Conservation (phyloP, 2,888 invertebrate species). For the Cryptops parisi region DNA sequence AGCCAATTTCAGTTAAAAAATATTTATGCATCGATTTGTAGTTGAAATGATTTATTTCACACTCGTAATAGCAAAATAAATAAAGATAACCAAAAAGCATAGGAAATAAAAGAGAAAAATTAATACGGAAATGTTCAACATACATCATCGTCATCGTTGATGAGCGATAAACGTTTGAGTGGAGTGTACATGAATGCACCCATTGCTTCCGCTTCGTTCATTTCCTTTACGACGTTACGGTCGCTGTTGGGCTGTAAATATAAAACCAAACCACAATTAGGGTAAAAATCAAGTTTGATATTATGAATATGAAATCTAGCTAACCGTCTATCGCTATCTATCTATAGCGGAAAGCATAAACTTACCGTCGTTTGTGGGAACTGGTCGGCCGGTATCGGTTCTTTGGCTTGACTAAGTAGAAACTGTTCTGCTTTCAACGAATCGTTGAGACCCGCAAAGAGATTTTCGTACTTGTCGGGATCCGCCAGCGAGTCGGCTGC, state of each 20-base stretch:
- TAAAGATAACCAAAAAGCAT: too few relatives aligned
- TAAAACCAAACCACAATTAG: not conserved
- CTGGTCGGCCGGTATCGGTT: conserved; percentile 42
- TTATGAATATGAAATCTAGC: conserved; percentile 16
- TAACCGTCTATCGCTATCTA: too few relatives aligned
- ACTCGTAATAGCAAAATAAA: too few relatives aligned
- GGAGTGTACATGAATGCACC: conserved; percentile 36
- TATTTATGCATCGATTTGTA: too few relatives aligned
- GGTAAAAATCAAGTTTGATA: too few relatives aligned
- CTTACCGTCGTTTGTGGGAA: conserved; percentile 39
- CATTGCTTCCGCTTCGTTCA: conserved; percentile 44
- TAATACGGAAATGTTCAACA: too few relatives aligned
- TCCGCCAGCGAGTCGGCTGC: conserved; percentile 90
- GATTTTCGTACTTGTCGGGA: conserved; percentile 87
- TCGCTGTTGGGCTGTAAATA: conserved; percentile 44
- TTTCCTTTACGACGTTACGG: conserved; percentile 54
- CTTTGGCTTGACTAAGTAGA: conserved; percentile 29
- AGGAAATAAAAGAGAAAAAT: too few relatives aligned
- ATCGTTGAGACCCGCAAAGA: conserved; percentile 74
- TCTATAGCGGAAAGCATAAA: not conserved
- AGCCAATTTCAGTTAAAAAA: too few relatives aligned
- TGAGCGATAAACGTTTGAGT: too few relatives aligned
- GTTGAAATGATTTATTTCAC: too few relatives aligned
- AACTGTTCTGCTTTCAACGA: conserved; percentile 55
- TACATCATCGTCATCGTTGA: too few relatives aligned